Base-by-base conservation (phyloP, 1,140 invertebrate genomes). In the Daktulosphaira vitifoliae region DNA sequence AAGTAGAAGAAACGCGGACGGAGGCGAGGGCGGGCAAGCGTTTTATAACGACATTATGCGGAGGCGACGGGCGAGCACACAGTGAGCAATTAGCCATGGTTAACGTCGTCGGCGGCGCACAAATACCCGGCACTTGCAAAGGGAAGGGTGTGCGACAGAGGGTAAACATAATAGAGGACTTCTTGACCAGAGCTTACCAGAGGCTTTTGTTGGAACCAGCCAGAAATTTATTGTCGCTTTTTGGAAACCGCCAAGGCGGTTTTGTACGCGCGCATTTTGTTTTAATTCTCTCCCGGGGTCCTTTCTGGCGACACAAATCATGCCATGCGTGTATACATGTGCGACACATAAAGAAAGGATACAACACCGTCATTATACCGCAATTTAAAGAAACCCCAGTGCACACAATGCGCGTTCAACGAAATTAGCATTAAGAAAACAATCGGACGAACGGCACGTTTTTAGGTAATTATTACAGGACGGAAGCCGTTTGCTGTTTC, bases 161-260 rank as follows among this genome's bases (percentile, higher is more conserved):
- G 13, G 13, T 38, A 54, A 54, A 39, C 37, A 54, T 38, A 42
- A 25, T 42, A 59, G 42, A 39, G 37, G 33, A 15, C 52, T 54
- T 54, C 52, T 54, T 54, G 52, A 54, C 52, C 52, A 54, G 22
- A 54, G 52, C 52, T 54, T 39, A 42, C 20, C n/a, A n/a, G n/a
- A n/a, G 52, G 52, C 29, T 38, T 38, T 54, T 42, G 52, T 54
- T 38, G 13, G 18, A 37, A 5, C 11, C 29, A 11, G 29, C 29
- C 29, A 11, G n/a, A 42, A 42, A 42, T 42, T 42, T 42, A 23
- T 48, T 48, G 11, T 48, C 16, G 29, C 46, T 16, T 48, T 48
- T 48, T 48, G 11, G 37, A 42, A 38, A 54, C 52, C 29, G 39
- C 39, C 39, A 54, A 54, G 52, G 22, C 37, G 22, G 37, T 39